A percentile compares a stretch with the other conserved stretches of the same genome.
phyloP scores from a whole-genome alignment of 2,113 vertebrate species.

The Poicephalus meyeri region DNA sequence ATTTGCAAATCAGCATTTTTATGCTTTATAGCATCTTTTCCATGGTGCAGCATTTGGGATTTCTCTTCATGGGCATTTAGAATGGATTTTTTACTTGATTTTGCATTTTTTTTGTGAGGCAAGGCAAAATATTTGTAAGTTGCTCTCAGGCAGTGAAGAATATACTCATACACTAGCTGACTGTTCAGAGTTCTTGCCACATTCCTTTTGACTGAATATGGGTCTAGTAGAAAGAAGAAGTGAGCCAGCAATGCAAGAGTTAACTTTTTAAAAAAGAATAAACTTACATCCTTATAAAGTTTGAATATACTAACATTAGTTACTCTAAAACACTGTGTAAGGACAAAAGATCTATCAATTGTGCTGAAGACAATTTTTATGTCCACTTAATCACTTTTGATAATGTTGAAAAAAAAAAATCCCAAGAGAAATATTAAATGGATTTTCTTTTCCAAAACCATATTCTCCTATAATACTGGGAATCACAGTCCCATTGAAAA shows the following conservation, averaged over 20 bases:
- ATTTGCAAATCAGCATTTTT: background rate
- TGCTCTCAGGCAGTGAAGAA: conserved; percentile 91
- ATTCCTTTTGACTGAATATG: conserved; percentile 90
- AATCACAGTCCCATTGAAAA: background rate
- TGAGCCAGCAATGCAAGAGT: background rate
- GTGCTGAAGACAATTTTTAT: background rate
- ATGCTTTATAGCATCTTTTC: conserved; percentile 28
- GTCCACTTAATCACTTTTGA: background rate
- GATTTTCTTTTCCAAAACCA: background rate
- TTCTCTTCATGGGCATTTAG: background rate
- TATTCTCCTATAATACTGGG: background rate
- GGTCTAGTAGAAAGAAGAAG: conserved; percentile 77
- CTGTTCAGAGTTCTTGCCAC: conserved; percentile 91
- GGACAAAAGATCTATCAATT: background rate
- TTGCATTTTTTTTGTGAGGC: conserved; percentile 72
- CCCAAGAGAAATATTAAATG: background rate
- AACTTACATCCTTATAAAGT: background rate
- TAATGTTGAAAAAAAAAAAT: background rate
- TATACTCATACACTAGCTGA: conserved; percentile 88
- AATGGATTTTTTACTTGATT: conserved; percentile 45
- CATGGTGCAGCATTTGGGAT: background rate
- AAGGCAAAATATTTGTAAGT: conserved; percentile 94
- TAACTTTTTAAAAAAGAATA: background rate
- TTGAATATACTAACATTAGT: background rate
- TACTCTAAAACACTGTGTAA: background rate